These are phyloP conservation scores for Mionectes macconnelli DNA, from an alignment of 2,113 vertebrate species.

Conservation along the genomic window DNA sequence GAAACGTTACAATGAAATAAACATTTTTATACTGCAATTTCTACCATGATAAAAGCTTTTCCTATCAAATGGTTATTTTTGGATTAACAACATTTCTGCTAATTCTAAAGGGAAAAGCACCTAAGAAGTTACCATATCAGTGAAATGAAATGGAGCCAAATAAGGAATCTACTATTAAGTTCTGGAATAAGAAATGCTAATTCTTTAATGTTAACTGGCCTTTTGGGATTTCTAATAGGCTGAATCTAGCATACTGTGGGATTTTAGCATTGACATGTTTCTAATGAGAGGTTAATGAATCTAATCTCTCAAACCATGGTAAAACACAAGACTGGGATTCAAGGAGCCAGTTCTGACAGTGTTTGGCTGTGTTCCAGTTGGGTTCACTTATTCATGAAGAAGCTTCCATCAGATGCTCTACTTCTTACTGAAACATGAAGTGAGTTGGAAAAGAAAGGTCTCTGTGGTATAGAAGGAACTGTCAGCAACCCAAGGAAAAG, in stretches of 20 bases:
- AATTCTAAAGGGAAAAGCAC: background rate
- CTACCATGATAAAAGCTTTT: background rate
- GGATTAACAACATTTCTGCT: background rate
- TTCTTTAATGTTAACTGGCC: constrained; percentile 7
- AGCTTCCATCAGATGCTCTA: background rate
- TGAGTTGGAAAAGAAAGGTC: constrained; percentile 27
- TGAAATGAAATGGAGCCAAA: background rate
- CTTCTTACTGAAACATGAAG: constrained; percentile 15
- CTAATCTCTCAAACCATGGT: constrained; percentile 29
- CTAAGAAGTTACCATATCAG: background rate
- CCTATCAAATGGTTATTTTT: background rate
- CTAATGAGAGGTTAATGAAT: constrained; percentile 66
- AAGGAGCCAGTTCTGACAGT: constrained; percentile 26
- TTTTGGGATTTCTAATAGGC: constrained; percentile 30
- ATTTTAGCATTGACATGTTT: constrained; percentile 46
- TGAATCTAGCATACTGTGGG: background rate
- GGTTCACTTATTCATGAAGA: constrained; percentile 43
- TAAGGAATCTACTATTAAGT: constrained; percentile 12
- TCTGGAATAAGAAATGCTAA: constrained; percentile 2
- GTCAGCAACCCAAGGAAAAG: constrained; percentile 27
- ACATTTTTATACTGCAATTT: background rate
- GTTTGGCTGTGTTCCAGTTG: constrained; percentile 38
- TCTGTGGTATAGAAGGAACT: background rate
- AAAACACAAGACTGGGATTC: constrained; percentile 30
- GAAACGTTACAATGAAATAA: background rate